Conservation (phyloP, 2,797 vertebrate genomes). For the Forpus xanthops region DNA sequence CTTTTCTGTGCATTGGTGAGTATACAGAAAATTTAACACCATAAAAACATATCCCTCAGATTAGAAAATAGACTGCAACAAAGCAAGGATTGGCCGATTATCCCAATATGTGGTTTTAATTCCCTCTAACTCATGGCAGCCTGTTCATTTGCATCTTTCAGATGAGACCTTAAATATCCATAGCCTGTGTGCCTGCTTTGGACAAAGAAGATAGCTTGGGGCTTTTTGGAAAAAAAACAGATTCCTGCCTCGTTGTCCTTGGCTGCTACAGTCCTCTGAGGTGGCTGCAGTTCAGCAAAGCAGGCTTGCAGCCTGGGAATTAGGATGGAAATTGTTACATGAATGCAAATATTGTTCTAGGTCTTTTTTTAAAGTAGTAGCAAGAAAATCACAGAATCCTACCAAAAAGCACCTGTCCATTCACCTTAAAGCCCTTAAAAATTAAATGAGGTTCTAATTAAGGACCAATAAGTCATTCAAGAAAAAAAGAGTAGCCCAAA, state of each 20-base stretch:
- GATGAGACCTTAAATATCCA: slow-evolving; percentile 35
- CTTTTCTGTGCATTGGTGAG: not conserved
- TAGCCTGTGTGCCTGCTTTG: slow-evolving; percentile 4
- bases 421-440: not conserved
- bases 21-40: not conserved
- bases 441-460: not conserved
- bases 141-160: slow-evolving; percentile 41
- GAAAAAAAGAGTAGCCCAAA: not conserved
- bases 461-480: not conserved
- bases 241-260: slow-evolving; percentile 32
- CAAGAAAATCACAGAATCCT: not conserved
- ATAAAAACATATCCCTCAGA: not conserved
- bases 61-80: not conserved
- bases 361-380: not conserved
- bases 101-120: slow-evolving; percentile 53
- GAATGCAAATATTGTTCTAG: slow-evolving; percentile 22
- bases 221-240: slow-evolving; percentile 25
- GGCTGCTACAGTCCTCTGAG: slow-evolving; percentile 22
- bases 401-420: not conserved
- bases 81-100: slow-evolving; percentile 6
- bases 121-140: slow-evolving; percentile 28
- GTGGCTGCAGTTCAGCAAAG: slow-evolving; percentile 34
- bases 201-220: slow-evolving; percentile 38
- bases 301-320: slow-evolving; percentile 1
- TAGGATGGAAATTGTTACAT: slow-evolving; percentile 13